A percentile compares a stretch with the other conserved stretches of the same genome.
Evolutionary conservation across 2,113 vertebrate species (phyloP).

Genomic region (Todiramphus saurophagus): DNA sequence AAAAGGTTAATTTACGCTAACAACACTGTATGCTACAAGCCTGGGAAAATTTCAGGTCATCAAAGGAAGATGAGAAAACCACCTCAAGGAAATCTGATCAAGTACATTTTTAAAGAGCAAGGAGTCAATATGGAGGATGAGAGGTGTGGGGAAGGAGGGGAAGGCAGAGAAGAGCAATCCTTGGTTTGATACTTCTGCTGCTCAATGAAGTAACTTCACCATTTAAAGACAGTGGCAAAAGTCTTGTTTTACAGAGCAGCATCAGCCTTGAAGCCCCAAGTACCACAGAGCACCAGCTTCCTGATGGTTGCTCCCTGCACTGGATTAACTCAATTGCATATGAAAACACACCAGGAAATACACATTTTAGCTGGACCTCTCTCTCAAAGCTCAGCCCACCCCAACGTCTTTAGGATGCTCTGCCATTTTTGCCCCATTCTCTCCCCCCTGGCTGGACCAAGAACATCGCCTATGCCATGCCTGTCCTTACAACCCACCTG

Average conservation of each 20-base stretch:
- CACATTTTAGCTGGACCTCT: neutral
- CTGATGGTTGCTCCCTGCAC: neutral
- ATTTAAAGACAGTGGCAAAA: neutral
- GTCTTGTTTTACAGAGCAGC: neutral
- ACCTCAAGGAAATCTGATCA: neutral
- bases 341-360: neutral
- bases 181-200: neutral
- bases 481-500: neutral
- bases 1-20: neutral
- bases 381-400: neutral
- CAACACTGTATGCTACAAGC: neutral
- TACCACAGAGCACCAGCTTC: neutral
- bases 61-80: slow-evolving; percentile 22
- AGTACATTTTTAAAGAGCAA: neutral
- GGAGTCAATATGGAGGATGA: slow-evolving; percentile 1
- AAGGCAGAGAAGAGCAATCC: neutral
- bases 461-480: fast-evolving
- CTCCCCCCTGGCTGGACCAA: neutral
- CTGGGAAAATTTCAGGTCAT: slow-evolving; percentile 31
- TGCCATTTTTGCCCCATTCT: fast-evolving
- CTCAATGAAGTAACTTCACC: neutral
- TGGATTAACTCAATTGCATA: neutral
- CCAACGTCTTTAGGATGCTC: neutral
- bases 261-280: neutral
- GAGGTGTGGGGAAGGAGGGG: neutral